Conservation (phyloP, 2,797 vertebrate genomes). For the Chaenodraco wilsoni region DNA sequence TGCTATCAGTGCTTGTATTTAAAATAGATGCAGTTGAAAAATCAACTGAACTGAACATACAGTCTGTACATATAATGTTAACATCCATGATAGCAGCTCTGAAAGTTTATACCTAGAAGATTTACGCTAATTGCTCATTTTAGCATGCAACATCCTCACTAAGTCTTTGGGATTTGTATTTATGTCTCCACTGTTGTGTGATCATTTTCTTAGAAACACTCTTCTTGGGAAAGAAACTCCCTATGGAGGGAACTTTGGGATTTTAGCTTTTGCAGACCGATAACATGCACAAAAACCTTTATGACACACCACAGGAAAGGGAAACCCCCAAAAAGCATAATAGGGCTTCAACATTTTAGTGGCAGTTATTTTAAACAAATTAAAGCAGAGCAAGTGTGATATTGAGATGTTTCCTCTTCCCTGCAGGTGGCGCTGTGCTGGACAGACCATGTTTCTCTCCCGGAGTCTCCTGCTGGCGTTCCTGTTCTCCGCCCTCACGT, state of each 20-base stretch:
- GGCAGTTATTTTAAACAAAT: not conserved
- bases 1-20: not conserved
- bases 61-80: too few species aligned
- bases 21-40: not conserved
- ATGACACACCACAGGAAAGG: too few species aligned
- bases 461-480: constrained; percentile 69
- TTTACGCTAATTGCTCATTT: not conserved
- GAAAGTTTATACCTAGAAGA: not conserved
- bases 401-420: constrained; percentile 28
- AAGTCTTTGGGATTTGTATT: not conserved
- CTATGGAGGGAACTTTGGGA: too few species aligned
- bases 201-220: not conserved
- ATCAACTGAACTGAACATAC: not conserved
- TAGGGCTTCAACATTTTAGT: not conserved
- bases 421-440: constrained; percentile 72
- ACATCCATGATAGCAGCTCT: not conserved
- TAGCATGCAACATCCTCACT: not conserved
- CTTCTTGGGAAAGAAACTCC: too few species aligned
- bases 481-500: constrained; percentile 62
- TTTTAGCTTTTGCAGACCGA: too few species aligned
- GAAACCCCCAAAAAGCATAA: too few species aligned
- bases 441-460: constrained; percentile 69
- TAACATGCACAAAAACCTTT: too few species aligned
- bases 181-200: not conserved
- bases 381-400: not conserved